Conservation (phyloP, 2,113 vertebrate species). For the Ivindomyrus marchei region DNA sequence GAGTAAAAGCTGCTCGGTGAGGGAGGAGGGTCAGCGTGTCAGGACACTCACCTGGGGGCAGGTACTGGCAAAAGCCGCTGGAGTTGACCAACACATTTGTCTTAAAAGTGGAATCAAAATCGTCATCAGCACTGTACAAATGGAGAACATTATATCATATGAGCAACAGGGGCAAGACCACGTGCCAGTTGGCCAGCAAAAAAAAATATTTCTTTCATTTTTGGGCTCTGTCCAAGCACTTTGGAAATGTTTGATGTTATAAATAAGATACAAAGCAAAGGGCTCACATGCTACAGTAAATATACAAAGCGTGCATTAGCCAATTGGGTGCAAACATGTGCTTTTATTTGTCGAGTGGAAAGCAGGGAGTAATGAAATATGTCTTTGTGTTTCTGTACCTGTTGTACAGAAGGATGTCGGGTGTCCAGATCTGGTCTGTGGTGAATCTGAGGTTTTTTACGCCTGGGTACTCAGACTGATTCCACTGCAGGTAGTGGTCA, state of each 20-base stretch:
- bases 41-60: conserved; percentile 76
- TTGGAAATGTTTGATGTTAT: background rate
- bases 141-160: conserved; percentile 8
- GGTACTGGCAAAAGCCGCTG: conserved; percentile 80
- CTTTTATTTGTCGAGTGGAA: background rate
- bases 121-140: conserved; percentile 75
- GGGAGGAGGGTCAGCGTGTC: background rate
- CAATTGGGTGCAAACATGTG: background rate
- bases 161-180: background rate
- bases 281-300: background rate
- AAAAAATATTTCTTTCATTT: background rate
- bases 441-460: conserved; percentile 70
- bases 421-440: conserved; percentile 68
- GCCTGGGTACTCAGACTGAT: conserved; percentile 65
- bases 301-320: background rate
- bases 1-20: background rate
- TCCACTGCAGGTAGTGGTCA: conserved; percentile 70
- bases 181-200: background rate
- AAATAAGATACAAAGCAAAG: background rate
- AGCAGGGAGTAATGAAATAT: background rate
- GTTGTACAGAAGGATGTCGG: conserved; percentile 70
- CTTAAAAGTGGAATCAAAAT: conserved; percentile 88
- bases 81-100: conserved; percentile 88
- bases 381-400: conserved; percentile 46
- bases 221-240: background rate